Conservation (phyloP, 1,140 invertebrate species). For the Drosophila sturtevanti region DNA sequence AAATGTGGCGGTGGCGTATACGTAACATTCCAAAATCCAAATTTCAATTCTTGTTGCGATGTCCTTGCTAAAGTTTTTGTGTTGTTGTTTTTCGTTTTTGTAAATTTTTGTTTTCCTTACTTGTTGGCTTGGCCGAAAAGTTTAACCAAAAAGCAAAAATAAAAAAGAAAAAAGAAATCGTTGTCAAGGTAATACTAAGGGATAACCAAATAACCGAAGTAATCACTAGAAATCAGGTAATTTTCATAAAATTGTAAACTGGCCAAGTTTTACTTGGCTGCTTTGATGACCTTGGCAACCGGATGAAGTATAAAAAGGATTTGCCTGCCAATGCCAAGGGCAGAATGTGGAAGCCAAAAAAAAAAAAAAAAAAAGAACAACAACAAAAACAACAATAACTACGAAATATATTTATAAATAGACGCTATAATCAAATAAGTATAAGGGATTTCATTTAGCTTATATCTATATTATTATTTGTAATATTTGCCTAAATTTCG, state of each 20-base stretch:
- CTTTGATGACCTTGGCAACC: neutral
- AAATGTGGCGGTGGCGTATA: constrained; percentile 10
- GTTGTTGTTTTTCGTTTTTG: too few species aligned
- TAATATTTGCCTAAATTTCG: too few species aligned
- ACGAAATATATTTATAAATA: neutral
- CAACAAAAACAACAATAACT: neutral
- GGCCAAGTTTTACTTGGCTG: constrained; percentile 31
- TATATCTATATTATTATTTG: too few species aligned
- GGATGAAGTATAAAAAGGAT: neutral
- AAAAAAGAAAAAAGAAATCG: constrained; percentile 5
- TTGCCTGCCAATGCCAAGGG: constrained; percentile 1
- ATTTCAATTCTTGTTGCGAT: too few species aligned
- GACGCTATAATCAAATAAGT: too few species aligned
- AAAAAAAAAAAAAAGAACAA: constrained; percentile 13
- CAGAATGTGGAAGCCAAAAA: constrained; percentile 7
- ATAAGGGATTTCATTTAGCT: too few species aligned
- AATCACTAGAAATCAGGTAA: constrained; percentile 37
- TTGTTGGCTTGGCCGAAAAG: too few species aligned
- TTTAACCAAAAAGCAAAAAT: too few species aligned
- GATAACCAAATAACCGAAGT: neutral
- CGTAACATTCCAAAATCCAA: constrained; percentile 24
- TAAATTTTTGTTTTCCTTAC: neutral
- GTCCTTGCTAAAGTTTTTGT: too few species aligned
- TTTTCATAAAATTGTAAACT: constrained; percentile 47
- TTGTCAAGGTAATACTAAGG: neutral